Conservation (phyloP, 2,888 invertebrate genomes). For the Xestia ashworthii region DNA sequence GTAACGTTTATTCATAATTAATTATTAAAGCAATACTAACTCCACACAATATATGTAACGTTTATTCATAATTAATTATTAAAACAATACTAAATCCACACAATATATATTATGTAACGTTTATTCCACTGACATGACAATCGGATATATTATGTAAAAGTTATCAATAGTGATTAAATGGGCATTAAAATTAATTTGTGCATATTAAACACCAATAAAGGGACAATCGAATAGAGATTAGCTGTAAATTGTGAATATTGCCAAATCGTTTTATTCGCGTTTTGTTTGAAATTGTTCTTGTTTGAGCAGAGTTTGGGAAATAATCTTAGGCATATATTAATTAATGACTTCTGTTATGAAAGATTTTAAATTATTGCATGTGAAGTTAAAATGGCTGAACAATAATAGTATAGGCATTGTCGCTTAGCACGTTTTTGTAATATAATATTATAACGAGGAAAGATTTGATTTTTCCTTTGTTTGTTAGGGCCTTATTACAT, state of each 20-base stretch:
- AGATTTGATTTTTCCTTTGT: too few relatives aligned
- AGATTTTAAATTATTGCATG: background rate
- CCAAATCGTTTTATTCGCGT: slow-evolving; percentile 43
- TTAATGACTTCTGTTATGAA: background rate
- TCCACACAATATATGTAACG: too few relatives aligned
- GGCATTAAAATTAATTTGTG: slow-evolving; percentile 41
- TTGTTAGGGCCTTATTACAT: too few relatives aligned
- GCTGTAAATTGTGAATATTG: slow-evolving; percentile 25
- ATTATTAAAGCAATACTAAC: too few relatives aligned
- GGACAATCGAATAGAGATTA: slow-evolving; percentile 46
- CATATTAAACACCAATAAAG: slow-evolving; percentile 50
- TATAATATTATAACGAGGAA: too few relatives aligned
- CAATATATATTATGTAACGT: background rate
- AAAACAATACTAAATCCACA: too few relatives aligned
- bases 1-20: too few relatives aligned
- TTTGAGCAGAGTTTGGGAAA: slow-evolving; percentile 29
- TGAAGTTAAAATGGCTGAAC: background rate
- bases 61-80: too few relatives aligned
- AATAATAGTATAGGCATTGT: background rate
- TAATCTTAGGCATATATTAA: background rate
- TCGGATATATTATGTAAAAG: background rate
- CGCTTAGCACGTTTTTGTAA: background rate
- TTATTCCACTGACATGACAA: slow-evolving; percentile 13
- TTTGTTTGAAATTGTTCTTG: slow-evolving; percentile 23
- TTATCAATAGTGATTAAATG: slow-evolving; percentile 39